Percentiles rank a stretch among this genome's conserved stretches.
phyloP scores from a whole-genome alignment of 2,113 vertebrate species.

The Microcebus tavaratra region DNA sequence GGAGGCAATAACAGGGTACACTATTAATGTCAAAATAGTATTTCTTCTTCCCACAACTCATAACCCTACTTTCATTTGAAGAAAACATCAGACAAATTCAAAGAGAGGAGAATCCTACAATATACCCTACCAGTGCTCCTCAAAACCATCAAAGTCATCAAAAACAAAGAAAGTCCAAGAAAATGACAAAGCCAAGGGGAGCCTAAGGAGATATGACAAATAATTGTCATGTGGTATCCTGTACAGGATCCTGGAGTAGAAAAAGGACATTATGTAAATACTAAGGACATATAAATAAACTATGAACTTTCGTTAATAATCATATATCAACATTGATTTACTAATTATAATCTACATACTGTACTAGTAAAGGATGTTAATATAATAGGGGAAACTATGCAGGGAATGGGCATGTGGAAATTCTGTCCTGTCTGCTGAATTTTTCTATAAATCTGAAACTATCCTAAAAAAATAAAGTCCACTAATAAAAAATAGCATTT shows the following conservation, averaged over 20 bases:
- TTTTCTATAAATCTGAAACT: constrained; percentile 17
- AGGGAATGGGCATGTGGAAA: background rate
- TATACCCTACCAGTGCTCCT: background rate
- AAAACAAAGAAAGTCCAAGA: background rate
- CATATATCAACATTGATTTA: background rate
- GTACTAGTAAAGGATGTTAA: background rate
- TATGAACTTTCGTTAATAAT: background rate
- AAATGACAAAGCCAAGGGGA: background rate
- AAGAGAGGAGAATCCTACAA: background rate
- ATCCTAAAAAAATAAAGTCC: background rate
- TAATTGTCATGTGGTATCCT: background rate
- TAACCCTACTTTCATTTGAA: background rate
- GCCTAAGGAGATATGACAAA: background rate
- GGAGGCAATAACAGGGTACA: background rate
- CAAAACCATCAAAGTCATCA: background rate
- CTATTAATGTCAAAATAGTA: background rate
- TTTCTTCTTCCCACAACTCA: background rate
- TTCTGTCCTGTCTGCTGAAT: background rate
- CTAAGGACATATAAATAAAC: background rate
- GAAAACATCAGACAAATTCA: background rate
- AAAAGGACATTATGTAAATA: background rate
- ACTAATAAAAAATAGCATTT: background rate
- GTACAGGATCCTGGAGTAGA: background rate
- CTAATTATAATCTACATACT: background rate
- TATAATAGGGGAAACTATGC: background rate